Evolutionary conservation across 1,140 invertebrate species (phyloP).

Genomic region (Drosophila kikkawai): DNA sequence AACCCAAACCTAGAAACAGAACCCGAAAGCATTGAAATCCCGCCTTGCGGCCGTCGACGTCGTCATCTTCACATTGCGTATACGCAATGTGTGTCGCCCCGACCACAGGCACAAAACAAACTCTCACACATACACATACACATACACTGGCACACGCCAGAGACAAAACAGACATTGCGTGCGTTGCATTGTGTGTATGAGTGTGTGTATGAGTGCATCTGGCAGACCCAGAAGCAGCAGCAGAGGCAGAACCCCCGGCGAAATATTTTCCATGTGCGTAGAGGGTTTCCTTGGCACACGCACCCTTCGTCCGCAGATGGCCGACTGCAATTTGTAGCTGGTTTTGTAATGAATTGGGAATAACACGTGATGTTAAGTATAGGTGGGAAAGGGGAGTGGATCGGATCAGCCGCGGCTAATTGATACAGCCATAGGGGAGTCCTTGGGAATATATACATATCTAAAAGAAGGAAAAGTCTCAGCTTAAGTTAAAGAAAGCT

Average conservation of each 20-base stretch:
- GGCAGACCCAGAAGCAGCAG: conserved; percentile 29
- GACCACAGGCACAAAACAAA: conserved; percentile 55
- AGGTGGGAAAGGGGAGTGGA: not conserved
- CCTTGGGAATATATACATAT: not conserved
- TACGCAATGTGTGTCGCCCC: conserved; percentile 79
- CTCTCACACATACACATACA: conserved; percentile 7
- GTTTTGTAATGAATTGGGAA: conserved; percentile 41
- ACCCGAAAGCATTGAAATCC: conserved; percentile 58
- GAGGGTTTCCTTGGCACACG: conserved; percentile 41
- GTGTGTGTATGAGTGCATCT: conserved; percentile 45
- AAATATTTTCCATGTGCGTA: conserved; percentile 39
- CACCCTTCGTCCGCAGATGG: conserved; percentile 35
- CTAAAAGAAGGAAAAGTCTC: not conserved
- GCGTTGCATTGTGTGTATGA: conserved; percentile 61
- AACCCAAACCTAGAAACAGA: conserved; percentile 22
- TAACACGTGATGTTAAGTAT: not conserved
- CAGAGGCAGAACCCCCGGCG: conserved; percentile 31
- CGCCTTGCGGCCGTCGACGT: conserved; percentile 61
- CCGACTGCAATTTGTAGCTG: conserved; percentile 35
- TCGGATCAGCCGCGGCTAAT: conserved; percentile 20
- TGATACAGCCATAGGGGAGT: conserved; percentile 12
- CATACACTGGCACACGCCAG: conserved; percentile 11
- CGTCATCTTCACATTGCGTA: conserved; percentile 53
- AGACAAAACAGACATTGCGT: conserved; percentile 68
- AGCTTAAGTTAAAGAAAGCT: not conserved